A percentile compares a stretch with the other conserved stretches of the same genome.
Evolutionary conservation across 2,797 vertebrate genomes (phyloP).

Genomic region (Pteropus rufus): DNA sequence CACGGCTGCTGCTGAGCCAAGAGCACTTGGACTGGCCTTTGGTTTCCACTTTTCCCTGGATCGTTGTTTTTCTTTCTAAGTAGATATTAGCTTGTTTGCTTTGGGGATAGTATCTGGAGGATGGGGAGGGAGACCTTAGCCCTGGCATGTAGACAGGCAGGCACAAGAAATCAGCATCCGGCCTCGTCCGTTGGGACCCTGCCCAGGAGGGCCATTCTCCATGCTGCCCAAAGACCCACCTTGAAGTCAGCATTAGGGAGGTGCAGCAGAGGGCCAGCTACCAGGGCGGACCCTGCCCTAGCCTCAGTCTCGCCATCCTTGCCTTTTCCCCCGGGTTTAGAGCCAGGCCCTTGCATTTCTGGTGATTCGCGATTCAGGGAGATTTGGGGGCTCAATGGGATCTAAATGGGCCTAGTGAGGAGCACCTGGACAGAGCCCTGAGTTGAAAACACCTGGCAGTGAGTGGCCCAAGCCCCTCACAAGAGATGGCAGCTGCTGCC

Average conservation of each 20-base stretch:
- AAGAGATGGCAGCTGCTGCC: not conserved
- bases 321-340: not conserved
- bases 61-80: constrained; percentile 17
- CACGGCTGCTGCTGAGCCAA: constrained; percentile 20
- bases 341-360: not conserved
- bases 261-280: not conserved
- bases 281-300: not conserved
- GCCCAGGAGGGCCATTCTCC: not conserved
- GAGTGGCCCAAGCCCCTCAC: not conserved
- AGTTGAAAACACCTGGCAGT: not conserved
- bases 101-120: not conserved
- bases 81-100: constrained; percentile 30
- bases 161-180: not conserved
- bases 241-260: not conserved
- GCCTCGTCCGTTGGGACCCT: not conserved
- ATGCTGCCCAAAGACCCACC: not conserved
- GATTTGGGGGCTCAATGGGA: not conserved
- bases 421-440: not conserved
- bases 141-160: not conserved
- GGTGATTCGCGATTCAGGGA: not conserved
- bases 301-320: not conserved
- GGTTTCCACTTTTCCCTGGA: constrained; percentile 35
- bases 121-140: not conserved
- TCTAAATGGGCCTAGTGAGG: not conserved
- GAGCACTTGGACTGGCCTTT: constrained; percentile 56